Evolutionary conservation across 2,888 invertebrate genomes (phyloP), one percentile per base, ranked within the genome.

Genomic region (Andrena bicolor): DNA sequence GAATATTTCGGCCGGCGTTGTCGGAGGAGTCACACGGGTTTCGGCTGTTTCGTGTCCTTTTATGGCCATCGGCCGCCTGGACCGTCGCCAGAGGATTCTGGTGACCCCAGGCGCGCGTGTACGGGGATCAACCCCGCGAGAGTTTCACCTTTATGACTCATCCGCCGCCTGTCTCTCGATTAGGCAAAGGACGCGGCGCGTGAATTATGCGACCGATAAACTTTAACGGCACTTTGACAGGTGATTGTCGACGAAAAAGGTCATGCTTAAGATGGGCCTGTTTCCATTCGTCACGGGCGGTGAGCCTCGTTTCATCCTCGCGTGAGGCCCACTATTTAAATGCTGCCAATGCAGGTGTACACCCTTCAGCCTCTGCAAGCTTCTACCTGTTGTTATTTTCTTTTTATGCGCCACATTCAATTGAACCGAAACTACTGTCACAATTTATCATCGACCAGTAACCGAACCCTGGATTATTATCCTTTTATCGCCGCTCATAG

Each of bases 41-140:
- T 83, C 78, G 83, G 79, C 83, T 64, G 82, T 75, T 69, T 74
- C 78, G 71, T 75, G 82, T 23, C 83, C 79, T 70, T 84, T 77
- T 82, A 79, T 48, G 79, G 83, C 7, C 64, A 82, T 63, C 71
- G 61, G 6, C 56, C 30, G 76, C 32, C 58, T 23, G 60, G 53
- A 60, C 49, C 23, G 51, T n/a, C 73, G 41, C 30, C 69, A 71
- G 58, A 72, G 68, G 65, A 75, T 82, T 78, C 58, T n/a, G 71
- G 63, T 64, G 78, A 72, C 53, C 75, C 78, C 75, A 64, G 66
- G 53, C 41, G 7, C 7, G 51, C 35, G 26, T 23, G 23, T 2
- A 16, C 70, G 26, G 30, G 30, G 48, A 41, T 68, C 61, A 63
- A 56, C 74, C 68, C 61, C 26, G 51, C 65, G 35, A 61, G 41